Evolutionary conservation across 2,797 vertebrate genomes (phyloP).

Genomic region (Macroramphosus scolopax): DNA sequence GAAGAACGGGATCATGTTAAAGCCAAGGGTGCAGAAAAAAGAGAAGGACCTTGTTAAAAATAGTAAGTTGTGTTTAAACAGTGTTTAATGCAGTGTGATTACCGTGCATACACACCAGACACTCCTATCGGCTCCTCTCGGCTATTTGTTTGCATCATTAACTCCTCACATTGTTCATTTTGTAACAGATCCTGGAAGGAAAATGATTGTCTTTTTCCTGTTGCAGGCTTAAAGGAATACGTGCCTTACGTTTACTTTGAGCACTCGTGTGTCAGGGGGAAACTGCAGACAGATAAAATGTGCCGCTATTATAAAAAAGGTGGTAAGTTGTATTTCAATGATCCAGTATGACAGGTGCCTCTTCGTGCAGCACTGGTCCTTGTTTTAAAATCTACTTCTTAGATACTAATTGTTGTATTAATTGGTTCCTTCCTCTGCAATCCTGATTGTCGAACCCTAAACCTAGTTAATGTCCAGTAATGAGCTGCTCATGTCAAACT

Average conservation of each 20-base stretch:
- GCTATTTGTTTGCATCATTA: no score
- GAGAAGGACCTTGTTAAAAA: not conserved
- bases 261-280: conserved; percentile 35
- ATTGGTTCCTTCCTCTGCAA: no score
- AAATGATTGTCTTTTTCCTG: conserved; percentile 5
- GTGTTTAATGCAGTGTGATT: no score
- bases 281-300: conserved; percentile 44
- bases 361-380: not conserved
- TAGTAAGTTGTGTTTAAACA: conserved; percentile 30
- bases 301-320: conserved; percentile 64
- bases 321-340: conserved; percentile 44
- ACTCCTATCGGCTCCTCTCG: no score
- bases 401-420: no score
- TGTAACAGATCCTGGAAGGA: no score
- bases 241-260: conserved; percentile 69
- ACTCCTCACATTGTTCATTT: not conserved
- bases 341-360: no score
- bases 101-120: no score
- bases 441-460: no score
- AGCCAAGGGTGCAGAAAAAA: not conserved
- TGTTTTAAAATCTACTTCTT: not conserved
- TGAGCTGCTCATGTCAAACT: no score
- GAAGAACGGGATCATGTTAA: conserved; percentile 17
- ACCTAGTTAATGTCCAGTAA: no score
- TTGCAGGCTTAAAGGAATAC: conserved; percentile 54